phyloP scores from a whole-genome alignment of 2,797 vertebrate species.

The Kryptolebias ocellatus region DNA sequence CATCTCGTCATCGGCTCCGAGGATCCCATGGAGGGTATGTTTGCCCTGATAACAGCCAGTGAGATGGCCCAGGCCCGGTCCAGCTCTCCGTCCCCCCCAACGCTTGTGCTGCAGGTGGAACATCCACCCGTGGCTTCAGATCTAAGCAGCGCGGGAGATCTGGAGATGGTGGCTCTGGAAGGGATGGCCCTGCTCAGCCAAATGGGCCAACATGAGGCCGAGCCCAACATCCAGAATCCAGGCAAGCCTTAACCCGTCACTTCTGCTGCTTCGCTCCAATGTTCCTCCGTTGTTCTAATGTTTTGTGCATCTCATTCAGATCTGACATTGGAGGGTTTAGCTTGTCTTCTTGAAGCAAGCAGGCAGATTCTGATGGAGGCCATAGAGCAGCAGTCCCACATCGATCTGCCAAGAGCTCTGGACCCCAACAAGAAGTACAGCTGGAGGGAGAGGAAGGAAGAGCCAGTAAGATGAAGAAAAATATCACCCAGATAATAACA shows the following conservation, averaged over 20 bases:
- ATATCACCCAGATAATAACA: background rate
- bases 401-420: constrained; percentile 90
- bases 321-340: constrained; percentile 83
- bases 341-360: constrained; percentile 91
- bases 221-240: constrained; percentile 69
- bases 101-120: constrained; percentile 48
- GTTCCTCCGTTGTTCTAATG: constrained; percentile 5
- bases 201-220: constrained; percentile 90
- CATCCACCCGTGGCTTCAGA: constrained; percentile 52
- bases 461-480: constrained; percentile 83
- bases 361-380: constrained; percentile 93
- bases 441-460: constrained; percentile 97
- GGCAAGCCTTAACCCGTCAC: constrained; percentile 39
- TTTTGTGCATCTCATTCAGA: constrained; percentile 54
- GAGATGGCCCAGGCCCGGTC: constrained; percentile 88
- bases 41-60: constrained; percentile 88
- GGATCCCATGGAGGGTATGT: constrained; percentile 95
- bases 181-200: constrained; percentile 95
- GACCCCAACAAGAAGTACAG: constrained; percentile 96
- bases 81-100: constrained; percentile 55
- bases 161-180: constrained; percentile 89
- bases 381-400: constrained; percentile 88
- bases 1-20: constrained; percentile 70
- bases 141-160: constrained; percentile 69
- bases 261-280: background rate